These are phyloP conservation scores for Rallus limicola DNA, from an alignment of 2,113 vertebrate species.

Conservation along the genomic window DNA sequence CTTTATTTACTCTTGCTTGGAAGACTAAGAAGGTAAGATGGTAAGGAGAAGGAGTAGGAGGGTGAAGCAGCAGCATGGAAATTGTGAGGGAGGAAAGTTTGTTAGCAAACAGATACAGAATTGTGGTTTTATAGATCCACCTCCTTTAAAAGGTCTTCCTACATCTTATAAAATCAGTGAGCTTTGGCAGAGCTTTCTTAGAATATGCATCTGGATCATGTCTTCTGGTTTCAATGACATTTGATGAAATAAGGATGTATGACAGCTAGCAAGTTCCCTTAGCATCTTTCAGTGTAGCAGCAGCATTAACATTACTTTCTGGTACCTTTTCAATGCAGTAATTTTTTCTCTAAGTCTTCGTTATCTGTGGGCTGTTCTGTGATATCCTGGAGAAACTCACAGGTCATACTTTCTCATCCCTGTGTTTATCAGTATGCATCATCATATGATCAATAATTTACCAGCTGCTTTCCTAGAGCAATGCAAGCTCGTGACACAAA, in stretches of 20 bases:
- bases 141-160: background rate
- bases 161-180: background rate
- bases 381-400: background rate
- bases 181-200: background rate
- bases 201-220: background rate
- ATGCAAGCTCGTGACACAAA: background rate
- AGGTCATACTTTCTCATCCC: background rate
- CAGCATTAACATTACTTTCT: background rate
- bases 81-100: background rate
- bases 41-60: background rate
- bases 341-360: background rate
- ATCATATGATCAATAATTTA: background rate
- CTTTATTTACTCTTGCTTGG: background rate
- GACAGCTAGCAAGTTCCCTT: background rate
- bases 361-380: background rate
- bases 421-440: background rate
- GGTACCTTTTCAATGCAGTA: background rate
- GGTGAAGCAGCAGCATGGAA: background rate
- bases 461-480: background rate
- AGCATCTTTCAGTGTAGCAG: background rate
- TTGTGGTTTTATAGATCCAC: background rate
- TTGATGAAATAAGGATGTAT: background rate
- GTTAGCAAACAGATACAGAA: background rate
- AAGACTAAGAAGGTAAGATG: background rate
- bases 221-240: background rate